Conservation (phyloP, 2,113 vertebrate genomes). For the Meles meles region DNA sequence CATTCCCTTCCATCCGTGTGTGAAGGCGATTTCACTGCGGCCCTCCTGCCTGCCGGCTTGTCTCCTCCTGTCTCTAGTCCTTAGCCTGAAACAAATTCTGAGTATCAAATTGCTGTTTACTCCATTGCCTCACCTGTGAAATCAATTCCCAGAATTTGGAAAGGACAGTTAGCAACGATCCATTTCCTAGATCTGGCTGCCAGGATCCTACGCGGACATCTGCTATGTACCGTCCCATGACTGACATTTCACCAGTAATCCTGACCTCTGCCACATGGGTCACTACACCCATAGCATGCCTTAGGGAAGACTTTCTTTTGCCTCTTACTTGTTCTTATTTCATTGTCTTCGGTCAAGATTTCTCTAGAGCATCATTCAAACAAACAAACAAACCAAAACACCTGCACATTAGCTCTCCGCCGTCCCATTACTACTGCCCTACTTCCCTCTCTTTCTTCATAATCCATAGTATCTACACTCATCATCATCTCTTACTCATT, state of each 20-base stretch:
- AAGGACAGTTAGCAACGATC: slow-evolving; percentile 76
- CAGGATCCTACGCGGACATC: slow-evolving; percentile 62
- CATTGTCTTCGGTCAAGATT: slow-evolving; percentile 49
- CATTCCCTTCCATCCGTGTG: neutral
- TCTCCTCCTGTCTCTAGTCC: neutral
- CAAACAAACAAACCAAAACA: slow-evolving; percentile 48
- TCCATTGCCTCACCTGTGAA: neutral
- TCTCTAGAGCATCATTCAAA: slow-evolving; percentile 72
- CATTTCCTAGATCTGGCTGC: slow-evolving; percentile 77
- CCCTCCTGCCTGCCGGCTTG: neutral
- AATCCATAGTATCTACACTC: neutral
- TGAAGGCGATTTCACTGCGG: neutral
- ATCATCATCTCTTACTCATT: neutral
- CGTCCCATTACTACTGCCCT: slow-evolving; percentile 9
- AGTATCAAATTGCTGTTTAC: slow-evolving; percentile 18
- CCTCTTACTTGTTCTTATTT: neutral
- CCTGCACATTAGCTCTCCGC: slow-evolving; percentile 36
- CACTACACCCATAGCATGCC: neutral
- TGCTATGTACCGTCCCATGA: slow-evolving; percentile 46
- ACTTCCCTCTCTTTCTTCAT: slow-evolving; percentile 25
- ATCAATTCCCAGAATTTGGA: slow-evolving; percentile 58
- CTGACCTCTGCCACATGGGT: neutral
- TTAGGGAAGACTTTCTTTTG: neutral
- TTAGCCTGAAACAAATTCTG: neutral
- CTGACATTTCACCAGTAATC: slow-evolving; percentile 15